Base-by-base conservation (phyloP, 92 coral and sea anemone genomes). In the Chrysogorgia sp. region DNA sequence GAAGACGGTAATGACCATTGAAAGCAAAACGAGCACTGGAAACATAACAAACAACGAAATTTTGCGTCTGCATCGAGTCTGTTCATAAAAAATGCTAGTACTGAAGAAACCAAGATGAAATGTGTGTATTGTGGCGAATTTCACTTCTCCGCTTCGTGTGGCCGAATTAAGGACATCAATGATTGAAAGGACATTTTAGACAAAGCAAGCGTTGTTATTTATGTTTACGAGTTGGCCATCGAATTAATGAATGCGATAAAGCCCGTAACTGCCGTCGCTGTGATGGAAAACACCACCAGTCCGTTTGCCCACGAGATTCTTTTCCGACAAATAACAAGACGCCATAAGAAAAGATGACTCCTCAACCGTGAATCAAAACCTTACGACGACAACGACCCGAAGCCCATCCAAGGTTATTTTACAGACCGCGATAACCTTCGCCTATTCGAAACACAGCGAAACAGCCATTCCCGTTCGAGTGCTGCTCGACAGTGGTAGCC, bases 401-500 rank as follows among this genome's bases (percentile, higher is more conserved):
- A 84, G 17, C 17, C 17, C 30, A 23, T 23, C 63, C 7, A 58
- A 31, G 59, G 28, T 53, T 34, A 50, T 84, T 40, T 77, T 83
- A 61, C 87, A 82, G 76, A 85, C 85, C 2, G 85, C 85, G 34
- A 71, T 52, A 17, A 82, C 88, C 14, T 52, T 58, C 23, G 88
- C 88, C 52, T 10, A 41, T 40, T 35, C 74, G 62, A 23, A n/a
- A 79, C 58, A 67, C 58, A 4, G 17, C 17, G 32, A 7, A 3
- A 23, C 29, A 57, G 8, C 63, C 10, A 29, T 57, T 57, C 30
- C 58, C 14, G 84, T 84, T 20, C 82, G 90, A 48, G 66, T 82
- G 26, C 86, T 86, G 10, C 20, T 85, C 26, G 86, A 85, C 58
- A 86, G 90, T 19, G 90, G 90, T 28, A 82, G 90, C 23, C 90